Conservation (phyloP, 2,797 vertebrate species). For the Aviceda leuphotes region DNA sequence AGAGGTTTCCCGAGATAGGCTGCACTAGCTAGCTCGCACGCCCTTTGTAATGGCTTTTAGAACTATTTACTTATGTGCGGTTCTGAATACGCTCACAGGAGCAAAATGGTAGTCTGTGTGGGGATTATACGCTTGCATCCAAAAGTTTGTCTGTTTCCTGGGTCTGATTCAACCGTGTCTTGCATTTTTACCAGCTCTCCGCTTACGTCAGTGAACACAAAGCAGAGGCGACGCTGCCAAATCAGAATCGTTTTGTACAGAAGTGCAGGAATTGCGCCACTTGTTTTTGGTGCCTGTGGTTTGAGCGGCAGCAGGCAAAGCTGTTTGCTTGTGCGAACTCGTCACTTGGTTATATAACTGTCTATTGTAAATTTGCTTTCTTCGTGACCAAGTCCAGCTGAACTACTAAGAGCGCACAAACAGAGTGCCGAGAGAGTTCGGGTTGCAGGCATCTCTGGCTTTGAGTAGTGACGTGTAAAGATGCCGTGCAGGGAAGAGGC, state of each 20-base stretch:
- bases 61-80: rapidly evolving
- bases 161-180: neutral
- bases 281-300: neutral
- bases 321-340: neutral
- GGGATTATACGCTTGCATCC: neutral
- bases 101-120: neutral
- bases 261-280: neutral
- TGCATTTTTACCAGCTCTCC: neutral
- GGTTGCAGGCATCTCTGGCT: neutral
- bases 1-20: neutral
- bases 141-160: neutral
- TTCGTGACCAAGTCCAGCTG: neutral
- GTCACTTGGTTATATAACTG: neutral
- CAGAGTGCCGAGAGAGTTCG: rapidly evolving
- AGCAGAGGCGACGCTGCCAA: rapidly evolving
- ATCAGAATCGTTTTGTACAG: rapidly evolving
- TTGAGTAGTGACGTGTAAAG: neutral
- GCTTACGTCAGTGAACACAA: rapidly evolving
- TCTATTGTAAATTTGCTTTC: neutral
- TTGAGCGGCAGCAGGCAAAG: neutral
- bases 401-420: neutral
- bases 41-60: neutral
- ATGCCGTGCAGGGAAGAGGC: neutral
- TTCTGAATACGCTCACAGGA: neutral
- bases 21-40: neutral